phyloP scores from a whole-genome alignment of 2,888 invertebrate genomes.

The Parnassius orleans region DNA sequence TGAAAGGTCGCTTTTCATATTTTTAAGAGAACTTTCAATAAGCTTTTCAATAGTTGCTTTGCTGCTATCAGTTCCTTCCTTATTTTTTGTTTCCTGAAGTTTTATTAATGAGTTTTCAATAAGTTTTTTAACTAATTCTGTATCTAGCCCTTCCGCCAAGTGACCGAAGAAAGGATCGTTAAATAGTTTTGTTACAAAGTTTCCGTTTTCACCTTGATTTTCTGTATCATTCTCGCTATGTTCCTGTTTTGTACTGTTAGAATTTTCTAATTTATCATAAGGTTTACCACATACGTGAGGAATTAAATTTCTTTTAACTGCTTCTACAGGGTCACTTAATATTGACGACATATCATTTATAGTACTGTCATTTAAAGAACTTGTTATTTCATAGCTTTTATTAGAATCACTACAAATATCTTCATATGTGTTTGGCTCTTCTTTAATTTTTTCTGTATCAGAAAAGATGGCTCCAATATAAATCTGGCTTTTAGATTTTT shows the following conservation, averaged over 20 bases:
- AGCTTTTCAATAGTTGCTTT: constrained; percentile 74
- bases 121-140: constrained; percentile 82
- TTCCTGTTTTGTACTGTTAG: constrained; percentile 32
- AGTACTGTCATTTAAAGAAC: constrained; percentile 34
- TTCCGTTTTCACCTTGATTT: constrained; percentile 49
- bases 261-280: constrained; percentile 44
- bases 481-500: constrained; percentile 75
- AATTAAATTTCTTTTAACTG: constrained; percentile 86
- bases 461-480: constrained; percentile 70
- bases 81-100: constrained; percentile 74
- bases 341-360: constrained; percentile 76
- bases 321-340: constrained; percentile 87
- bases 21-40: constrained; percentile 73
- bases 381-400: constrained; percentile 35
- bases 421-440: constrained; percentile 65
- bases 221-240: constrained; percentile 20
- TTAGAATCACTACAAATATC: constrained; percentile 60
- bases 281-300: constrained; percentile 88
- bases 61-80: constrained; percentile 69
- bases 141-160: constrained; percentile 82
- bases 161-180: constrained; percentile 84
- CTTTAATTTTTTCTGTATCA: constrained; percentile 44
- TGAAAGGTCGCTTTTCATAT: constrained; percentile 61
- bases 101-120: constrained; percentile 85
- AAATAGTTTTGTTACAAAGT: constrained; percentile 81